Percentiles rank a stretch among this genome's conserved stretches.
Evolutionary conservation across 2,113 vertebrate genomes (phyloP).

Genomic region (Nannobrachium achirus): DNA sequence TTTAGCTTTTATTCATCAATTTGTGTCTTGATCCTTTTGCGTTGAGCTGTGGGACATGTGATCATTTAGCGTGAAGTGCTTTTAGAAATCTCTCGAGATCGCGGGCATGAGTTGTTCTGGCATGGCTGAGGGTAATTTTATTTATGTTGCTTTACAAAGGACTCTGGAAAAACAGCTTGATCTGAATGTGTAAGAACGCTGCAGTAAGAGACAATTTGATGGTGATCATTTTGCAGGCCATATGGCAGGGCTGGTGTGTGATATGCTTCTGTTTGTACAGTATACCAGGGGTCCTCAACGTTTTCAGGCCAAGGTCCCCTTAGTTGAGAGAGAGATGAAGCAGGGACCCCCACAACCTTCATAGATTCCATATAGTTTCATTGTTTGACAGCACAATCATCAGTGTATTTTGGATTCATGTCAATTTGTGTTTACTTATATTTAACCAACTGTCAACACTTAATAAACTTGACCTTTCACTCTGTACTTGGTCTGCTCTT

Average conservation of each 20-base stretch:
- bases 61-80: constrained; percentile 68
- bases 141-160: constrained; percentile 40
- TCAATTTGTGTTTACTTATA: background rate
- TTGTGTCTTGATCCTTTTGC: constrained; percentile 44
- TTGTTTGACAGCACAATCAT: too few species aligned
- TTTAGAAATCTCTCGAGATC: constrained; percentile 55
- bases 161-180: constrained; percentile 48
- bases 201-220: constrained; percentile 63
- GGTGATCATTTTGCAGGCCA: constrained; percentile 63
- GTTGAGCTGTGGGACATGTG: constrained; percentile 44
- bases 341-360: too few species aligned
- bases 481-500: too few species aligned
- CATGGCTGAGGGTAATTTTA: constrained; percentile 37
- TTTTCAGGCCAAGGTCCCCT: too few species aligned
- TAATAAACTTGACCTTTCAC: too few species aligned
- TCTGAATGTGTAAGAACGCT: constrained; percentile 64
- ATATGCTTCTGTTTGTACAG: constrained; percentile 45
- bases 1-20: background rate
- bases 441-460: too few species aligned
- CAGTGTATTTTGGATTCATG: too few species aligned
- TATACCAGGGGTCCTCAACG: constrained; percentile 10
- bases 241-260: constrained; percentile 55
- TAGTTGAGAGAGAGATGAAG: too few species aligned
- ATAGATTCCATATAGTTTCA: too few species aligned
- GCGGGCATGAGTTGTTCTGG: constrained; percentile 50